These are phyloP conservation scores for Chaenocephalus aceratus DNA, from an alignment of 2,113 vertebrate species.

Conservation along the genomic window DNA sequence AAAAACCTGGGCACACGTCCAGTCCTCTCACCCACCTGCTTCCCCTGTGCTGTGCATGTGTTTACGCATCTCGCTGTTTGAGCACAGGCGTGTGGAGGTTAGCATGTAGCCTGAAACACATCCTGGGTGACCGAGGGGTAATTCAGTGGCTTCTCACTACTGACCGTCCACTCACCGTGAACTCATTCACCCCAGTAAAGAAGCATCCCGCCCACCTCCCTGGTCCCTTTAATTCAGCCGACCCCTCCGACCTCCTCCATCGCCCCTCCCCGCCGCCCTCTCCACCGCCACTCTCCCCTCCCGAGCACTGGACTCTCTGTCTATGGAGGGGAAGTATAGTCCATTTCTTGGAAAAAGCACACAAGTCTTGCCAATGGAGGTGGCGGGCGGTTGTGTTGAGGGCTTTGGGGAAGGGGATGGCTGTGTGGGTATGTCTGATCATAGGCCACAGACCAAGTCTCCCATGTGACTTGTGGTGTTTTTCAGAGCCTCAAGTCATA, in stretches of 20 bases:
- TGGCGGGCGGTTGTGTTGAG: slow-evolving; percentile 25
- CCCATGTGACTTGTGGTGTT: slow-evolving; percentile 54
- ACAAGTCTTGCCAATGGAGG: slow-evolving; percentile 66
- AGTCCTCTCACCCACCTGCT: slow-evolving; percentile 72
- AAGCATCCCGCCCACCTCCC: slow-evolving; percentile 39
- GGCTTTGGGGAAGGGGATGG: slow-evolving; percentile 17
- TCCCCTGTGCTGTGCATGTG: slow-evolving; percentile 40
- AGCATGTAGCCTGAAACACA: slow-evolving; percentile 43
- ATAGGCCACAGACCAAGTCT: slow-evolving; percentile 50
- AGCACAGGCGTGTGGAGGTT: slow-evolving; percentile 32
- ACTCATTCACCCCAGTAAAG: slow-evolving; percentile 60
- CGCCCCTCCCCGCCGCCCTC: not conserved
- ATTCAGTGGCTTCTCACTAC: slow-evolving; percentile 34
- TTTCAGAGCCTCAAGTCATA: slow-evolving; percentile 44
- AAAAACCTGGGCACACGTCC: slow-evolving; percentile 66
- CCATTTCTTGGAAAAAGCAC: slow-evolving; percentile 77
- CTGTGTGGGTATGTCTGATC: slow-evolving; percentile 56
- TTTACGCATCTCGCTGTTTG: slow-evolving; percentile 58
- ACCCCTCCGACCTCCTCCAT: slow-evolving; percentile 28
- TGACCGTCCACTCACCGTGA: slow-evolving; percentile 34
- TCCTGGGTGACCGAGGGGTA: slow-evolving; percentile 46
- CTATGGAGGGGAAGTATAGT: slow-evolving; percentile 34
- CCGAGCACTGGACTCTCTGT: slow-evolving; percentile 10
- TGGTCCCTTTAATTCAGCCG: slow-evolving; percentile 29
- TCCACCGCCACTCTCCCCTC: slow-evolving; percentile 37